Base-by-base conservation (phyloP, 2,797 vertebrate genomes). In the Erithacus rubecula region DNA sequence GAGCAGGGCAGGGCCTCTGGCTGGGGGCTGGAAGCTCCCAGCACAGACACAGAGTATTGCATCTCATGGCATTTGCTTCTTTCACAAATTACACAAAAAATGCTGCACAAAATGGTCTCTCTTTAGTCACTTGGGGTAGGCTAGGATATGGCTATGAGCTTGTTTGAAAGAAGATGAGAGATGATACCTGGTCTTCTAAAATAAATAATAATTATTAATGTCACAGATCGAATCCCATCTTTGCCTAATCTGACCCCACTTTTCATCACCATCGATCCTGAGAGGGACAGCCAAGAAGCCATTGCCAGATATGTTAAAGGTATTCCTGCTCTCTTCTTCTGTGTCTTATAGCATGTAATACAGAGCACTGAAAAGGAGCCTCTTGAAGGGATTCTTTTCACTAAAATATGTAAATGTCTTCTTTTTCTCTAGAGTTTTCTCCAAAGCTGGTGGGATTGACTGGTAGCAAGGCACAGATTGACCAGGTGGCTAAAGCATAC, bases 181-280 rank as follows among this genome's bases (percentile, higher is more conserved):
- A n/a, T 41, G 2, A 14, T 32, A 60, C 80, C 74, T 70, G 12
- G 6, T 32, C 69, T 83, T 85, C 20, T 85, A 27, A 87, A 49
- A 78, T 27, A 22, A 60, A 30, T 52, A 79, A 34, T 70, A 39
- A 72, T 63, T 67, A 36, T 79, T 72, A 17, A 63, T 88, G 32
- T 68, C 43, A 59, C 97, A 99, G 99, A 99, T 89, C 91, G 69
- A 51, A 99, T 99, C 85, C 97, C 98, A 30, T 96, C 98, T 67
- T 96, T 99, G 39, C 99, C 99, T 22, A 97, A 99, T 94, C 93
- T 99, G 96, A 99, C 98, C 6, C 99, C 99, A 0, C 84, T 99
- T 47, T 98, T 99, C 96, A 99, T 99, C 98, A 99, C 98, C 79
- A 99, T 99, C 23, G 99, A 99, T 92, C 99, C 99, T 7, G 99